Evolutionary conservation across 2,113 vertebrate species (phyloP).

Genomic region (Strigops habroptila): DNA sequence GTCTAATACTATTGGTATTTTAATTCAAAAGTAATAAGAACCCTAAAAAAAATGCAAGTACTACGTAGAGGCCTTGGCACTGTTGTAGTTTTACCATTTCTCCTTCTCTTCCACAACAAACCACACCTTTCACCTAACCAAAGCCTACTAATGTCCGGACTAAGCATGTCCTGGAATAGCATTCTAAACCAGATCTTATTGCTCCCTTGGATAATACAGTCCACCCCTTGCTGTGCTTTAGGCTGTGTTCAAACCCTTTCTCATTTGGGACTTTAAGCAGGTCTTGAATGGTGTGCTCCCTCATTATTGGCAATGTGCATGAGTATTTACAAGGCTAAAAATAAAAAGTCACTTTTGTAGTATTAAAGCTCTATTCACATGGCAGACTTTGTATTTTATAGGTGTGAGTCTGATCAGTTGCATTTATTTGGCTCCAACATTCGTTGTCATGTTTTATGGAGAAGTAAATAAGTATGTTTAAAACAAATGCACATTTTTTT

Average conservation of each 20-base stretch:
- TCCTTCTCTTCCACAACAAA: neutral
- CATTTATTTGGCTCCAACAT: neutral
- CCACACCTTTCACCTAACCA: neutral
- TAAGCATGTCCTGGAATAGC: neutral
- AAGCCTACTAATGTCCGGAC: neutral
- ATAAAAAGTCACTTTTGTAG: neutral
- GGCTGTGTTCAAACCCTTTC: neutral
- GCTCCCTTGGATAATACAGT: neutral
- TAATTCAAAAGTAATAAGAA: neutral
- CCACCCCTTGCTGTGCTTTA: neutral
- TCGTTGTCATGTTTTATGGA: neutral
- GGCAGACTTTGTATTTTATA: neutral
- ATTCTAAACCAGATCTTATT: neutral
- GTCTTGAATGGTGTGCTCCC: neutral
- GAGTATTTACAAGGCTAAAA: neutral
- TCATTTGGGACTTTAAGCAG: neutral
- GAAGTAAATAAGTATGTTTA: neutral
- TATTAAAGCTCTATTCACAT: neutral
- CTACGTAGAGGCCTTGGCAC: neutral
- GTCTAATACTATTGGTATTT: neutral
- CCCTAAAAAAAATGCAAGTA: neutral
- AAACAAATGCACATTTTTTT: neutral
- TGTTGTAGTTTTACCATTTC: neutral
- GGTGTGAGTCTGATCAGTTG: neutral
- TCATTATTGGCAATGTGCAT: rapidly evolving